These are phyloP conservation scores for Seriola quinqueradiata DNA, from an alignment of 2,113 vertebrate species.

Conservation along the genomic window DNA sequence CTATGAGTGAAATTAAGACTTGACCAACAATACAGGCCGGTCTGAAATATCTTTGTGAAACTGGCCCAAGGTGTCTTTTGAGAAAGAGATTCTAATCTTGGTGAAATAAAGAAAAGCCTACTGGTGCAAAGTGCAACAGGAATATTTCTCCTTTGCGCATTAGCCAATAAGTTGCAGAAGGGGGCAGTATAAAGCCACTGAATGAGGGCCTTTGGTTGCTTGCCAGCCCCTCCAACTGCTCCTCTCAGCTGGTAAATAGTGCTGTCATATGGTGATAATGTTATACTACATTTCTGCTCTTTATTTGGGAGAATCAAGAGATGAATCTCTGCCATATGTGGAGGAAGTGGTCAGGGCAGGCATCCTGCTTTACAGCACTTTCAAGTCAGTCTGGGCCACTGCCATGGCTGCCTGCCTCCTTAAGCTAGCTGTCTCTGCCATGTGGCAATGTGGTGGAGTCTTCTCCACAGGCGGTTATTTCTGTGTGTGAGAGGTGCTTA, in stretches of 20 bases:
- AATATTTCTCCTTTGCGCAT: conserved; percentile 3
- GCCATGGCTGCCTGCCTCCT: conserved; percentile 58
- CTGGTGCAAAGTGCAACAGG: neutral
- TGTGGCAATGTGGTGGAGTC: conserved; percentile 48
- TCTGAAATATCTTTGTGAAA: too few species aligned
- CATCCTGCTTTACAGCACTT: conserved; percentile 49
- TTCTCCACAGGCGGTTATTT: conserved; percentile 42
- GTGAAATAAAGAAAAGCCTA: neutral
- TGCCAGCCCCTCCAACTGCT: conserved; percentile 42
- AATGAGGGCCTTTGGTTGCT: conserved; percentile 5
- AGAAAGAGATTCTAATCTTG: neutral
- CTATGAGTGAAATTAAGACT: too few species aligned
- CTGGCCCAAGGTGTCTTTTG: neutral
- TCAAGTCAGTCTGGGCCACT: conserved; percentile 60
- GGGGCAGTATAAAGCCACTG: conserved; percentile 66
- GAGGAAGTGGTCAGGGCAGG: conserved; percentile 66
- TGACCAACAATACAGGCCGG: too few species aligned
- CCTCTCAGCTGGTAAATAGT: conserved; percentile 52
- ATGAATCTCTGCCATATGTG: conserved; percentile 60
- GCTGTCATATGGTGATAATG: conserved; percentile 72
- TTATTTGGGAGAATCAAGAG: conserved; percentile 59
- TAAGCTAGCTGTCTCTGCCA: conserved; percentile 37
- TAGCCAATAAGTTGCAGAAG: conserved; percentile 43
- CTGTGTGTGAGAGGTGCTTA: conserved; percentile 40
- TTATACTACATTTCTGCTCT: conserved; percentile 53